Conservation (phyloP, 2,797 vertebrate species). For the Bradypus variegatus region DNA sequence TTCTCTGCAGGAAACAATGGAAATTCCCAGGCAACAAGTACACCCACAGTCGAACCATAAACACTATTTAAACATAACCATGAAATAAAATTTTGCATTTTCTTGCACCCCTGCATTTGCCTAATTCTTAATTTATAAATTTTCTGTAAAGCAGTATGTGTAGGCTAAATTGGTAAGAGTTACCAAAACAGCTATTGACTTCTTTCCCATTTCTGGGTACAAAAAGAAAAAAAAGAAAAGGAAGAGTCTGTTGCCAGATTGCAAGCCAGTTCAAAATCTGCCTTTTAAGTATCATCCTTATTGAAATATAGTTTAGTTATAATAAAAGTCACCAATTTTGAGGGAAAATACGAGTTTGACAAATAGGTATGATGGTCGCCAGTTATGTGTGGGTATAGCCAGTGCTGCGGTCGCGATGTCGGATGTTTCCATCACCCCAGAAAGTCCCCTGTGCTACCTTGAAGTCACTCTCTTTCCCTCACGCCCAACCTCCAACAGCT, state of each 20-base stretch:
- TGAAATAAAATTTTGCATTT: not conserved
- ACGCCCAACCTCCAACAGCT: not conserved
- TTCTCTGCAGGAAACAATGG: not conserved
- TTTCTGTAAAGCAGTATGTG: not conserved
- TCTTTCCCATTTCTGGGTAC: not conserved
- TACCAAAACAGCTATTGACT: not conserved
- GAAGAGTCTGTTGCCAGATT: not conserved
- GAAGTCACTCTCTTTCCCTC: fast-evolving
- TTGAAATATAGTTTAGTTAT: not conserved
- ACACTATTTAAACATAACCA: not conserved
- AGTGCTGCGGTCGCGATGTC: fast-evolving
- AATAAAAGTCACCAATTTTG: not conserved
- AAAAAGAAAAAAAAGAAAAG: too few species aligned
- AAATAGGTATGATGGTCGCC: not conserved
- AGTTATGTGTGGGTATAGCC: too few species aligned
- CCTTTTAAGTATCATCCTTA: not conserved
- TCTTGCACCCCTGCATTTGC: not conserved
- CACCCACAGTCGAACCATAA: fast-evolving
- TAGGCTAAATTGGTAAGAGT: not conserved
- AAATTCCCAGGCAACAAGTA: fast-evolving
- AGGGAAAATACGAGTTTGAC: not conserved
- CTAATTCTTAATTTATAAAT: not conserved
- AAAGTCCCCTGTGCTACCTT: too few species aligned
- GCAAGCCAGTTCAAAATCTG: not conserved
- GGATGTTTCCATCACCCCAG: not conserved